phyloP scores from a whole-genome alignment of 2,113 vertebrate genomes.

The Leuciscus idus region DNA sequence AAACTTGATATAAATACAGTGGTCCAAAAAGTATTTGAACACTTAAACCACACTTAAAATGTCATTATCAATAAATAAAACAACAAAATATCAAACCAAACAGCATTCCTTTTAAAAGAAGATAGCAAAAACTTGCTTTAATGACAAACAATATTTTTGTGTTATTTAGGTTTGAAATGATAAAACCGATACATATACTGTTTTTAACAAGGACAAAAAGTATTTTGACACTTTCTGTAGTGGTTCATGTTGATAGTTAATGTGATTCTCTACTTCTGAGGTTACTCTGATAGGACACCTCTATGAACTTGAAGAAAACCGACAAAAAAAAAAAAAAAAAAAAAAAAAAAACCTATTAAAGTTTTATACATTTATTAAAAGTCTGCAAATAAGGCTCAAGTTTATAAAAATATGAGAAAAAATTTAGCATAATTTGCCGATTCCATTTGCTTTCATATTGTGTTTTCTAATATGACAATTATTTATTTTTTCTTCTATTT shows the following conservation, averaged over 20 bases:
- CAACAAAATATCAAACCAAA: background rate
- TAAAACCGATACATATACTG: too few species aligned
- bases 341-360: background rate
- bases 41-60: background rate
- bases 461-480: background rate
- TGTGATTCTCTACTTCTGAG: background rate
- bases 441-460: background rate
- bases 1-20: background rate
- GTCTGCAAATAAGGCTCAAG: background rate
- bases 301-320: background rate
- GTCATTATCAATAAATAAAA: background rate
- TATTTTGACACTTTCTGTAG: too few species aligned
- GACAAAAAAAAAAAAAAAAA: background rate
- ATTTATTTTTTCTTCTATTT: too few species aligned
- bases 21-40: too few species aligned
- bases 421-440: too few species aligned
- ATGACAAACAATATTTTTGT: too few species aligned
- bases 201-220: too few species aligned
- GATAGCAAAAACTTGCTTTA: background rate
- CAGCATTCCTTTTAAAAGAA: background rate
- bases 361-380: background rate
- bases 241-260: too few species aligned
- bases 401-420: too few species aligned
- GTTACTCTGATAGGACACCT: background rate
- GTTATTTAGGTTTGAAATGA: too few species aligned